Conservation (phyloP, 2,113 vertebrate species). For the Muscicapa adusta region DNA sequence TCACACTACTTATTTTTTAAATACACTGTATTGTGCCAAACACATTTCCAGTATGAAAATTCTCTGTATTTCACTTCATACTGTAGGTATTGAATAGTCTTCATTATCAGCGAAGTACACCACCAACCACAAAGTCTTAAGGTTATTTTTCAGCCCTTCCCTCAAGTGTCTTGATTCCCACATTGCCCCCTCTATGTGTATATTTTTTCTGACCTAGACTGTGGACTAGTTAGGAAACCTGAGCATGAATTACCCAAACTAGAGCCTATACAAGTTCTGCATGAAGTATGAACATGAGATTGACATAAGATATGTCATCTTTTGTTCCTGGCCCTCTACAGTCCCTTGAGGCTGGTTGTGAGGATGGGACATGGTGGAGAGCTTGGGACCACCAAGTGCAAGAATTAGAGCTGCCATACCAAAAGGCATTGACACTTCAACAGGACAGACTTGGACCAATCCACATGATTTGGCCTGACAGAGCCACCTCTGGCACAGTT, state of each 20-base stretch:
- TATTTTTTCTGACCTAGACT: accelerated
- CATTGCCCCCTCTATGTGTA: accelerated
- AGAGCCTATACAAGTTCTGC: not conserved
- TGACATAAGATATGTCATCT: not conserved
- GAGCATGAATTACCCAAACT: not conserved
- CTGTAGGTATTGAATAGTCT: not conserved
- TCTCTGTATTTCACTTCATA: not conserved
- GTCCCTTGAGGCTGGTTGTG: not conserved
- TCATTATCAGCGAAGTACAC: not conserved
- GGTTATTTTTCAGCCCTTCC: not conserved
- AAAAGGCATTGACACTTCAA: not conserved
- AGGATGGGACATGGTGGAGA: not conserved
- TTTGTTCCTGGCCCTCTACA: not conserved
- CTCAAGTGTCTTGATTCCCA: not conserved
- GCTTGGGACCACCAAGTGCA: not conserved
- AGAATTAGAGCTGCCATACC: not conserved
- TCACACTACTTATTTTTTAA: not conserved
- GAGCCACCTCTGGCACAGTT: not conserved
- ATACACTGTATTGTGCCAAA: not conserved
- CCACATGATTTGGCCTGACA: not conserved
- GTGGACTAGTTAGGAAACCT: not conserved
- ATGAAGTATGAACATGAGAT: not conserved
- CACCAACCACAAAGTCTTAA: not conserved
- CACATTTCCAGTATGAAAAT: not conserved
- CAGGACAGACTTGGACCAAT: not conserved